Percentiles rank a stretch among this genome's conserved stretches.
Conservation (phyloP, 2,888 invertebrate genomes). For the Achlya flavicornis region DNA sequence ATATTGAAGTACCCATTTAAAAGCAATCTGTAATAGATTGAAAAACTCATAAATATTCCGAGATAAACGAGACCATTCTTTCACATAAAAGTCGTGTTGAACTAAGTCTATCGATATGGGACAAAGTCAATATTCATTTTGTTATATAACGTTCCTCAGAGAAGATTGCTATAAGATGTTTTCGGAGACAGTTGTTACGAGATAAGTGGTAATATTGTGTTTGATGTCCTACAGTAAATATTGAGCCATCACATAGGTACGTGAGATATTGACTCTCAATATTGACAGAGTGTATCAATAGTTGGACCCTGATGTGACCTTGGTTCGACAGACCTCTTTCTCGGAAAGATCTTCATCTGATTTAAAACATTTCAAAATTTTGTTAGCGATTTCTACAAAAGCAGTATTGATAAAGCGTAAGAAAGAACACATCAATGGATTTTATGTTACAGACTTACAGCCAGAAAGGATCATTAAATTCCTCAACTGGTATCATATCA, state of each 20-base stretch:
- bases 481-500: constrained; percentile 25
- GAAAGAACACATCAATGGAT: constrained; percentile 19
- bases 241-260: constrained; percentile 72
- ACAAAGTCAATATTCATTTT: constrained; percentile 54
- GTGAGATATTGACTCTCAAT: constrained; percentile 79
- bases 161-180: constrained; percentile 67
- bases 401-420: neutral
- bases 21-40: constrained; percentile 58
- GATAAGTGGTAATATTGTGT: constrained; percentile 82
- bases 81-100: constrained; percentile 60
- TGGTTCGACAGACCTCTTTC: constrained; percentile 57
- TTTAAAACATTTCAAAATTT: neutral
- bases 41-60: constrained; percentile 59
- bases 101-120: constrained; percentile 60
- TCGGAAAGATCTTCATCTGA: constrained; percentile 38
- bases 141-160: constrained; percentile 55
- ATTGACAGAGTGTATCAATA: constrained; percentile 78
- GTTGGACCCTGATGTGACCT: constrained; percentile 67
- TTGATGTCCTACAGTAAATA: constrained; percentile 78
- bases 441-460: constrained; percentile 16
- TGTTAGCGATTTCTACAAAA: neutral
- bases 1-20: constrained; percentile 51
- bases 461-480: constrained; percentile 33
- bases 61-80: constrained; percentile 60
- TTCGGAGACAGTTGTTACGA: constrained; percentile 73